Conservation (phyloP, 1,140 invertebrate species). For the Reticulitermes speratus region DNA sequence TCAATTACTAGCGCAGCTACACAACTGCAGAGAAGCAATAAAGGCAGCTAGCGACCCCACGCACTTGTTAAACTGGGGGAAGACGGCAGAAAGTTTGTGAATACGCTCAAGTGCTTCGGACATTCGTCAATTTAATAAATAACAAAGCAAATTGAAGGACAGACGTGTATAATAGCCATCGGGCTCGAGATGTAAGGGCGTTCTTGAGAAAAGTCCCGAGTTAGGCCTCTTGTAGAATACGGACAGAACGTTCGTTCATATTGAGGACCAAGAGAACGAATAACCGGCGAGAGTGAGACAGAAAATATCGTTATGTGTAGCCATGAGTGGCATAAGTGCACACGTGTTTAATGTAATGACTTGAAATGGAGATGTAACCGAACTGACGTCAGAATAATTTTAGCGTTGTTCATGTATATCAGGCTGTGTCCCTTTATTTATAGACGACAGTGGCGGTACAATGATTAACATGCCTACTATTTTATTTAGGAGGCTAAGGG, state of each 20-base stretch:
- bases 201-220: slow-evolving; percentile 1
- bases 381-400: too few relatives aligned
- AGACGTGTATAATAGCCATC: background rate
- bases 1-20: background rate
- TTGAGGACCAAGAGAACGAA: background rate
- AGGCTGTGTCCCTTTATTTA: too few relatives aligned
- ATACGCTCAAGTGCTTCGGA: background rate
- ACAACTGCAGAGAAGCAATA: background rate
- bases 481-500: too few relatives aligned
- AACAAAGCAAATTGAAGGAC: slow-evolving; percentile 3
- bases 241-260: background rate
- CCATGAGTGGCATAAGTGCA: background rate
- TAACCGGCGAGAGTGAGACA: too few relatives aligned
- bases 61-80: background rate
- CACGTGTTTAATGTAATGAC: background rate
- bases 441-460: too few relatives aligned
- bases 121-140: slow-evolving; percentile 17
- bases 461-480: too few relatives aligned
- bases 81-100: background rate
- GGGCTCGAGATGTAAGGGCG: background rate
- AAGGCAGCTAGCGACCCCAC: background rate
- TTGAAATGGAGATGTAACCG: too few relatives aligned
- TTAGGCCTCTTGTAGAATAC: background rate
- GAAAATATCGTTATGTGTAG: background rate
- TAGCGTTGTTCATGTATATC: too few relatives aligned